Base-by-base conservation (phyloP, 2,888 invertebrate genomes). In the Catocala nupta region DNA sequence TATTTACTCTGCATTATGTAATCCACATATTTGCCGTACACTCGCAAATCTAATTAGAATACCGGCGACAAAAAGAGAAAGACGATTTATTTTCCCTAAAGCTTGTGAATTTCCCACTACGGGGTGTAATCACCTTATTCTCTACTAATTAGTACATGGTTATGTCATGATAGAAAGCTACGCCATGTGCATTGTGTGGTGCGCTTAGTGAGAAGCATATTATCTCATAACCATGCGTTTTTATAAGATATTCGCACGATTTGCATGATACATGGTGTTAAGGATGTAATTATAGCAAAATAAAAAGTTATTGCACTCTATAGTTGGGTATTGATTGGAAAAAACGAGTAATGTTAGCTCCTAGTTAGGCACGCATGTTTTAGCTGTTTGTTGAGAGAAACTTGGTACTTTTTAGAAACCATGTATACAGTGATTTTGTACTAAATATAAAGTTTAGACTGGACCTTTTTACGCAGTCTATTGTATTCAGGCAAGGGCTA, bases 41-140 rank as follows among this genome's bases (percentile, higher is more conserved):
- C 61, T 56, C 54, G 49, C 63, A 68, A 80, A 80, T 78, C 64
- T 61, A 72, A 80, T 83, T 81, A 78, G 80, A 76, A 73, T 75
- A 68, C 59, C 55, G 33, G 59, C 71, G 77, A 73, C 73, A 84
- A 84, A 71, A 76, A 81, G 80, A 71, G 79, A 82, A 82, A 81
- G 74, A 83, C 33, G 49, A 13, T 12, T 64, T 69, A 69, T 73
- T 75, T 78, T 75, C 72, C 69, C 62, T 69, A 42, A 53, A 59
- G 70, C 75, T 74, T 81, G 83, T 63, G 83, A 84, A 77, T 66
- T 81, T 83, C 71, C 69, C 77, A 75, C 64, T 71, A 53, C 48
- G 44, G 55, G 50, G 60, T 60, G 54, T 58, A 57, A 39, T 55
- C 60, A 43, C 16, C 44, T 55, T 44, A 55, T 56, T 66, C 65